phyloP scores from a whole-genome alignment of 2,113 vertebrate genomes.

The Salvelinus fontinalis region DNA sequence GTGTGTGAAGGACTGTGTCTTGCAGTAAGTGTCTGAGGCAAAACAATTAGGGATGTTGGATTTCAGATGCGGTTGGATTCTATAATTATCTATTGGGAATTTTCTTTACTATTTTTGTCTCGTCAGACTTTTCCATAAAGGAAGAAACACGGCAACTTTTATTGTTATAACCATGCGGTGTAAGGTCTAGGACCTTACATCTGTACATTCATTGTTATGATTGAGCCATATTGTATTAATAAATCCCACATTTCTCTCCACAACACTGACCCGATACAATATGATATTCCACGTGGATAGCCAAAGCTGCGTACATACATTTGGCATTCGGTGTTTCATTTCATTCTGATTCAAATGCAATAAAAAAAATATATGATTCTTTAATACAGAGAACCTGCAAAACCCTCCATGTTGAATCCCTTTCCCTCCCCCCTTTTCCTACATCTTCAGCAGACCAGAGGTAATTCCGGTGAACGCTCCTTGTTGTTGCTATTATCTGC shows the following conservation, averaged over 20 bases:
- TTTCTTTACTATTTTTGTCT: too few relatives aligned
- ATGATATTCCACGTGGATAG: neutral
- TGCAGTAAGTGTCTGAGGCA: neutral
- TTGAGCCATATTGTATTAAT: neutral
- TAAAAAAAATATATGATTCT: neutral
- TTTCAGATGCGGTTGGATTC: neutral
- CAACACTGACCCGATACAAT: neutral
- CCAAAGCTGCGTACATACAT: neutral
- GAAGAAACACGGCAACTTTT: neutral
- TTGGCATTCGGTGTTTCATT: neutral
- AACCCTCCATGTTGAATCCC: neutral
- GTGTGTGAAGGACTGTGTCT: neutral
- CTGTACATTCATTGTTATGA: neutral
- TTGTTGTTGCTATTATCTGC: constrained; percentile 71
- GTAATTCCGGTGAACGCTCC: constrained; percentile 47
- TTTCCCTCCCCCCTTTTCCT: constrained; percentile 1
- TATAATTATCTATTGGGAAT: neutral
- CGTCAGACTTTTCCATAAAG: neutral
- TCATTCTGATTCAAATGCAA: neutral
- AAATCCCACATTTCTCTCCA: neutral
- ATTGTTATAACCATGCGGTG: neutral
- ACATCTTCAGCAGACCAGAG: constrained; percentile 33
- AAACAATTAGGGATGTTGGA: neutral
- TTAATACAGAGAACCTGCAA: neutral
- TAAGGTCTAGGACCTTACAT: neutral